These are phyloP conservation scores for Drosophila limbata DNA, from an alignment of 2,888 invertebrate genomes.

Conservation along the genomic window DNA sequence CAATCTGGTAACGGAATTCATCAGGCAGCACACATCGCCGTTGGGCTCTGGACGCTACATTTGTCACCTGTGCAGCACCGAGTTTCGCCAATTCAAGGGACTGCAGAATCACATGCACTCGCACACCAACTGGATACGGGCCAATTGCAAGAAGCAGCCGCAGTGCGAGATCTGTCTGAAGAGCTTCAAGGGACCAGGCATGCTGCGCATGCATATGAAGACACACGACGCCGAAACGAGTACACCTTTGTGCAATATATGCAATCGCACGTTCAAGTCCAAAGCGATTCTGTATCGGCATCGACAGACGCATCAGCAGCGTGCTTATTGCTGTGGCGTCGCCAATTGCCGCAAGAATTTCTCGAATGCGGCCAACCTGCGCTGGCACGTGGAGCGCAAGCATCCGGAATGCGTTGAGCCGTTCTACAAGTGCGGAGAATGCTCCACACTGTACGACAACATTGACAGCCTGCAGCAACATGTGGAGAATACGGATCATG, in stretches of 20 bases:
- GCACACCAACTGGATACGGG: conserved; percentile 88
- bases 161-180: conserved; percentile 88
- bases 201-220: conserved; percentile 89
- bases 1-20: conserved; percentile 84
- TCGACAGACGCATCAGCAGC: conserved; percentile 88
- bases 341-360: conserved; percentile 85
- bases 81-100: conserved; percentile 88
- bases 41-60: conserved; percentile 87
- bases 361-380: conserved; percentile 82
- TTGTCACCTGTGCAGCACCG: conserved; percentile 88
- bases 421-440: conserved; percentile 86
- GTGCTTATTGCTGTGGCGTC: conserved; percentile 83
- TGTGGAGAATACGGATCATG: conserved; percentile 83
- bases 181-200: conserved; percentile 89
- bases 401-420: conserved; percentile 82
- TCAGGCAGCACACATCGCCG: conserved; percentile 86
- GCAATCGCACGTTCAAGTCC: conserved; percentile 87
- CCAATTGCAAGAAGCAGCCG: conserved; percentile 89
- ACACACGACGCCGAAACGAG: conserved; percentile 87
- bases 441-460: conserved; percentile 87
- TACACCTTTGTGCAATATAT: conserved; percentile 88
- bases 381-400: conserved; percentile 84
- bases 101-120: conserved; percentile 88
- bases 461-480: conserved; percentile 87
- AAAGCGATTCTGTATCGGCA: conserved; percentile 88